Evolutionary conservation across 2,888 invertebrate genomes (phyloP).

Genomic region (Lepidocyrtoides sp.): DNA sequence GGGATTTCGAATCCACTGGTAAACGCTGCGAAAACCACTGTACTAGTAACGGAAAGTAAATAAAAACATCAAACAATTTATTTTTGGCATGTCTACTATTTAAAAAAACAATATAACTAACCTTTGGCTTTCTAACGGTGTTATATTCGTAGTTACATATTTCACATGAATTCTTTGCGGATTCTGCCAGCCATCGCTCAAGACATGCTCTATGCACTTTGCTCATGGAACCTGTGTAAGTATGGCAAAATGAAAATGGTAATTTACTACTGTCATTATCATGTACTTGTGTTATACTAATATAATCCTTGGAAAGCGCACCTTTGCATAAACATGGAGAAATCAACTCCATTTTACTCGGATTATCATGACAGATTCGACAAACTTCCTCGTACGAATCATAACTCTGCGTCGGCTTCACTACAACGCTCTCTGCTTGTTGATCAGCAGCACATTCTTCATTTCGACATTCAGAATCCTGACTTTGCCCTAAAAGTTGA

Average conservation of each 20-base stretch:
- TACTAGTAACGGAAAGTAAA: constrained; percentile 70
- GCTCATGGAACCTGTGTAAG: constrained; percentile 85
- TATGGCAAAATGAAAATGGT: too few relatives aligned
- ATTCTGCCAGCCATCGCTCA: constrained; percentile 85
- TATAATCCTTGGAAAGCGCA: neutral
- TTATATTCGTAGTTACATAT: constrained; percentile 81
- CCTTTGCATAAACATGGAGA: constrained; percentile 85
- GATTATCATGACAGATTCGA: constrained; percentile 85
- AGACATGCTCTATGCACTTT: constrained; percentile 84
- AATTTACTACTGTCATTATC: too few relatives aligned
- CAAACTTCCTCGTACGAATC: constrained; percentile 81
- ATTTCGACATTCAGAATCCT: neutral
- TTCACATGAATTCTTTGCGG: constrained; percentile 83
- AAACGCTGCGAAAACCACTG: constrained; percentile 79
- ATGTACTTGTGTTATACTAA: too few relatives aligned
- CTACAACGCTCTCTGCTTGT: neutral
- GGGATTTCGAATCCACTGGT: constrained; percentile 83
- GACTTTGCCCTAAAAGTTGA: neutral
- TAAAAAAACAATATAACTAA: constrained; percentile 13
- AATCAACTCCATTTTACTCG: constrained; percentile 81
- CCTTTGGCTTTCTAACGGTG: constrained; percentile 83
- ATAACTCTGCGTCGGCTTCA: constrained; percentile 64
- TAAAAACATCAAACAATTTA: neutral
- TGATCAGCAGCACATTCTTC: neutral
- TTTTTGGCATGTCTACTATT: neutral